phyloP scores from a whole-genome alignment of 2,113 vertebrate species.

The Cryptomyrus ogoouensis region DNA sequence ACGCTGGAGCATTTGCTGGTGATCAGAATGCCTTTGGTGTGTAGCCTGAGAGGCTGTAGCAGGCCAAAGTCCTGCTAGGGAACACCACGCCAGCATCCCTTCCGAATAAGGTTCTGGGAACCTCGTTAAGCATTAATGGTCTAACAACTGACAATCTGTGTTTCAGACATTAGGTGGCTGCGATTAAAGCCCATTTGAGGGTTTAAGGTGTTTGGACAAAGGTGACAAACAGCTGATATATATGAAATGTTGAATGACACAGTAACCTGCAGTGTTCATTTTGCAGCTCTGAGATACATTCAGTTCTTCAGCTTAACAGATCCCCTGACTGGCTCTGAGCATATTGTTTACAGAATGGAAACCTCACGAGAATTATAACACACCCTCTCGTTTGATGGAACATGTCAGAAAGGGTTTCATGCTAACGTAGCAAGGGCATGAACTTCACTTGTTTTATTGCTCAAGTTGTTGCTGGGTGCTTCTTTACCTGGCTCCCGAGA shows the following conservation, averaged over 20 bases:
- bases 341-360: background rate
- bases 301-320: background rate
- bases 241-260: background rate
- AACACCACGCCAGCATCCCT: background rate
- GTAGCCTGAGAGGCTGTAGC: background rate
- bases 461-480: background rate
- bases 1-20: background rate
- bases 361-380: background rate
- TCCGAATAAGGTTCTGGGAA: background rate
- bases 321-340: background rate
- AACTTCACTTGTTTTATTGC: background rate
- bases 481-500: constrained; percentile 84
- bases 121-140: background rate
- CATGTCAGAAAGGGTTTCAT: background rate
- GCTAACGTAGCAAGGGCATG: background rate
- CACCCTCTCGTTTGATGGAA: background rate
- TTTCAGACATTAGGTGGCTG: background rate
- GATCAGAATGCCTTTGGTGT: background rate
- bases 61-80: background rate
- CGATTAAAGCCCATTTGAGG: background rate
- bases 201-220: background rate
- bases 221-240: background rate
- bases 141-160: background rate
- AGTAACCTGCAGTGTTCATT: background rate
- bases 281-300: background rate